These are phyloP conservation scores for Lepidocolaptes lacrymiger DNA, from an alignment of 2,797 vertebrate species.

Conservation along the genomic window DNA sequence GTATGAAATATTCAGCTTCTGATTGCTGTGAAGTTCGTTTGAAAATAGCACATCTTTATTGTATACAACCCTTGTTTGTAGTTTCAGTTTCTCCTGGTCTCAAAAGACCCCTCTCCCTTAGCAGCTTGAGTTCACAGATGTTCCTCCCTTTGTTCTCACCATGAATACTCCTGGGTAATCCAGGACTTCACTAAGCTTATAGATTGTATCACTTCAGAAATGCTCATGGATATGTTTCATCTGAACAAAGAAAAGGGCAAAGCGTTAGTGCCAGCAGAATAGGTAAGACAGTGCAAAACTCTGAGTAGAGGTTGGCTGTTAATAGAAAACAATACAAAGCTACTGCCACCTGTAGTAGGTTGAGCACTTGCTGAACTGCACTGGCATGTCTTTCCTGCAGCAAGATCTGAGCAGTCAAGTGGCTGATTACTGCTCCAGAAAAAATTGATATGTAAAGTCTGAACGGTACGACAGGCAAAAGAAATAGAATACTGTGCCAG, in stretches of 20 bases:
- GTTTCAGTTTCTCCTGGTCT: background rate
- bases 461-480: background rate
- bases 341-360: background rate
- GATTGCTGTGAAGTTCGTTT: background rate
- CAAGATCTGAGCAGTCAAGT: background rate
- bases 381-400: background rate
- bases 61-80: background rate
- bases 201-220: background rate
- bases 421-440: background rate
- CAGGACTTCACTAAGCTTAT: background rate
- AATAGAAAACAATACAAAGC: background rate
- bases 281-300: background rate
- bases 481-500: background rate
- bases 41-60: background rate
- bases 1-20: background rate
- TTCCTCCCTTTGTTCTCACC: background rate
- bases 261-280: background rate
- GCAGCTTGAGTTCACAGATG: background rate
- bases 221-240: background rate
- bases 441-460: background rate
- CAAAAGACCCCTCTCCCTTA: background rate
- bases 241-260: background rate
- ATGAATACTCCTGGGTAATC: background rate
- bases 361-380: background rate
- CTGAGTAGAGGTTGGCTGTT: background rate